phyloP scores from a whole-genome alignment of 2,888 invertebrate species.

The Meiosimyza platycephala region DNA sequence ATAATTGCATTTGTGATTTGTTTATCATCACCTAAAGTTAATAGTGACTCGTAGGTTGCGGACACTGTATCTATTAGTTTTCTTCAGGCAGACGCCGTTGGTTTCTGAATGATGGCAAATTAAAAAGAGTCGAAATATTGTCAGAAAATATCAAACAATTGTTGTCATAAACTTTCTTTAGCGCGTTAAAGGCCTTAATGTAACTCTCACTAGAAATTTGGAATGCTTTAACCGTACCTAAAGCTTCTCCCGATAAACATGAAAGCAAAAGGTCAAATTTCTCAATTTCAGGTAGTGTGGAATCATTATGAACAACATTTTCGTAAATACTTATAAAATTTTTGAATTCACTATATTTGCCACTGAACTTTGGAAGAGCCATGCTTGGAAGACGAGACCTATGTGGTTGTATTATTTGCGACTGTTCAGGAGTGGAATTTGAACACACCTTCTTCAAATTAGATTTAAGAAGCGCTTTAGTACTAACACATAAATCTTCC shows the following conservation, averaged over 20 bases:
- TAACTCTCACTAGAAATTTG: constrained; percentile 40
- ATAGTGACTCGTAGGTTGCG: constrained; percentile 32
- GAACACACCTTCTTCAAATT: too few relatives aligned
- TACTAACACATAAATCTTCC: too few relatives aligned
- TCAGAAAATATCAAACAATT: constrained; percentile 43
- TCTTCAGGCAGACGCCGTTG: constrained; percentile 39
- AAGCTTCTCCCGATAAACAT: constrained; percentile 41
- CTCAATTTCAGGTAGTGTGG: constrained; percentile 37
- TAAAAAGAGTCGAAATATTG: constrained; percentile 40
- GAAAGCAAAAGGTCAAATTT: constrained; percentile 39
- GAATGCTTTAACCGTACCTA: constrained; percentile 41
- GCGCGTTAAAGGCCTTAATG: constrained; percentile 37
- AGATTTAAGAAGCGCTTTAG: too few relatives aligned
- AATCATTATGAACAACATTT: constrained; percentile 33
- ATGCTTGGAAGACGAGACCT: constrained; percentile 32
- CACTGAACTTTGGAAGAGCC: constrained; percentile 28
- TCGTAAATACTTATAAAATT: constrained; percentile 38
- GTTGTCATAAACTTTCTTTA: constrained; percentile 42
- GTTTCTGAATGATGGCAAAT: constrained; percentile 41
- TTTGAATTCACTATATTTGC: constrained; percentile 24
- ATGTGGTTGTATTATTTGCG: neutral
- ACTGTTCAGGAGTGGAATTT: too few relatives aligned
- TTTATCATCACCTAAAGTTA: too few relatives aligned
- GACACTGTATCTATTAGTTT: constrained; percentile 44
- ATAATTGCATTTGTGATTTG: too few relatives aligned